Evolutionary conservation across 2,888 invertebrate species (phyloP).

Genomic region (Andrena bicolor): DNA sequence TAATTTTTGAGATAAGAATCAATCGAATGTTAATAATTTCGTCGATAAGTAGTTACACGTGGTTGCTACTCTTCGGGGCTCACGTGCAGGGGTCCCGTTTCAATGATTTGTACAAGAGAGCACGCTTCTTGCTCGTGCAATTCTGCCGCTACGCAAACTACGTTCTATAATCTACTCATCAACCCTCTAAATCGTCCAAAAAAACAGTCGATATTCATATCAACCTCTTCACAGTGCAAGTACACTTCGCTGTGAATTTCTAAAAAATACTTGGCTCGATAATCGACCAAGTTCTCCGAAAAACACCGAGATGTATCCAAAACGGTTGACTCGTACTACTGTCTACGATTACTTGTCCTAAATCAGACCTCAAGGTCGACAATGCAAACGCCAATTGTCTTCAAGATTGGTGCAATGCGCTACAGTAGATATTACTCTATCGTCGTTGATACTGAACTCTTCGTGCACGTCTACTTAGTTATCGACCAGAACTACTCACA

Average conservation of each 20-base stretch:
- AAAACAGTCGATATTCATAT: not conserved
- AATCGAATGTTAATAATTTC: conserved; percentile 14
- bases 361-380: not conserved
- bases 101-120: conserved; percentile 52
- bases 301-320: not conserved
- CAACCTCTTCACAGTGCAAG: conserved; percentile 33
- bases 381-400: not conserved
- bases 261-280: not conserved
- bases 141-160: conserved; percentile 47
- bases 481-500: conserved; percentile 33
- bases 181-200: conserved; percentile 17
- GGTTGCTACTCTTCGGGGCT: conserved; percentile 70
- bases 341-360: not conserved
- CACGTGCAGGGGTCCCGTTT: conserved; percentile 72
- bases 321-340: conserved; percentile 24
- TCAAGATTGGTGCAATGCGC: conserved; percentile 3
- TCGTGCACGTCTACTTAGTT: conserved; percentile 57
- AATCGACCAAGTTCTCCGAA: not conserved
- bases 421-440: conserved; percentile 16
- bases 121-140: conserved; percentile 39
- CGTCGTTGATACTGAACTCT: conserved; percentile 1
- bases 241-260: not conserved
- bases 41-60: conserved; percentile 47
- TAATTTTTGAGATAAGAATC: not conserved
- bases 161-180: conserved; percentile 43